These are phyloP conservation scores for Coboldia fuscipes DNA, from an alignment of 1,140 invertebrate genomes.

Conservation along the genomic window DNA sequence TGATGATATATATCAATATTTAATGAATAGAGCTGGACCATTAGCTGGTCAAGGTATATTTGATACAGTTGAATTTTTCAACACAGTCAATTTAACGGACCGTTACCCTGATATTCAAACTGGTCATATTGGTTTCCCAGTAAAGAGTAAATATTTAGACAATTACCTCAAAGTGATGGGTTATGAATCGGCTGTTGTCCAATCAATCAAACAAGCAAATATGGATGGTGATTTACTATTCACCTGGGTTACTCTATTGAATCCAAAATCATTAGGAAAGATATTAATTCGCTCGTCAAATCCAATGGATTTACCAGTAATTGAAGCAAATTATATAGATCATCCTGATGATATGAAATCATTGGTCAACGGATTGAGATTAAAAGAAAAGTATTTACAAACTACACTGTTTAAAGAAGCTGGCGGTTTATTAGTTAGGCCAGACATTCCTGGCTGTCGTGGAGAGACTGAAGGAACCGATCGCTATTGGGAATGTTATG, in stretches of 20 bases:
- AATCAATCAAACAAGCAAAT: background rate
- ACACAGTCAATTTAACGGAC: constrained; percentile 3
- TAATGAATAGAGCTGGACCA: constrained; percentile 1
- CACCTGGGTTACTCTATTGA: constrained; percentile 16
- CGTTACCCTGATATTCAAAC: constrained; percentile 7
- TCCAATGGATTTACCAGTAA: constrained; percentile 30
- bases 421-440: constrained; percentile 4
- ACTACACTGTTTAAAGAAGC: constrained; percentile 22
- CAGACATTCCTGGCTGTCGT: background rate
- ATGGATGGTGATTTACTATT: background rate
- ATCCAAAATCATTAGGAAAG: constrained; percentile 20
- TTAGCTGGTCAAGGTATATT: constrained; percentile 2
- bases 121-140: background rate
- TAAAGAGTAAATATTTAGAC: background rate
- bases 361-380: constrained; percentile 36
- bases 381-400: constrained; percentile 21
- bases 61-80: constrained; percentile 7
- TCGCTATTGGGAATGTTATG: constrained; percentile 12
- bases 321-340: constrained; percentile 57
- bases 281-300: constrained; percentile 11
- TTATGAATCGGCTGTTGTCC: background rate
- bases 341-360: constrained; percentile 40
- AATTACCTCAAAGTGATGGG: background rate
- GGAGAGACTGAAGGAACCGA: constrained; percentile 10
- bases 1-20: background rate